Base-by-base conservation (phyloP, 1,140 invertebrate species). In the Anoplolepis gracilipes region DNA sequence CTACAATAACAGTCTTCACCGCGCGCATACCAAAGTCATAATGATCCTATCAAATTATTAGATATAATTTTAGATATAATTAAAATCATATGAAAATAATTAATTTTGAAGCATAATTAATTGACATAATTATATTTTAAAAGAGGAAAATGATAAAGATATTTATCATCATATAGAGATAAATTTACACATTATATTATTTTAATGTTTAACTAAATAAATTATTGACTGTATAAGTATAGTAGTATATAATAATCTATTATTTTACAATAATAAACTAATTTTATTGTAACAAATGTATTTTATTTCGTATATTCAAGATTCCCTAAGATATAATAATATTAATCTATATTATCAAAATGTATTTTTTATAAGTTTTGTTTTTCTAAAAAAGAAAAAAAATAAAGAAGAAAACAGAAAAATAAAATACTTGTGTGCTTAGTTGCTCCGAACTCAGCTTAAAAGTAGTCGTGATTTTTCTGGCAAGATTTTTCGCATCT, bases 401-500 rank as follows among this genome's bases (percentile, higher is more conserved):
- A 65, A n/a, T n/a, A 22, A 0, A 33, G 3, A 10, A 25, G n/a
- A 61, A 30, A 10, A 46, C 10, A 79, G 13, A 42, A 64, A 49
- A 69, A 42, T 7, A 69, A 78, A 19, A 57, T 70, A 94, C 93
- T 91, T 97, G 97, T 10, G 95, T 95, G 16, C 96, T 97, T 19
- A 97, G 92, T 92, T 97, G 97, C 88, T 97, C 97, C 2, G 97
- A 97, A 84, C 97, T 97, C 8, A 97, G 91, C 84, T 96, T 96
- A 92, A 97, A 97, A 2, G 97, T 97, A 1, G 96, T 96, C 1
- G 97, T 97, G 69, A 97, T 97, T 93, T 97, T 97, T 2, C 96
- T 95, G 0, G 97, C 96, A n/a, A 97, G 92, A 2, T 95, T 94
- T 65, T 96, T 95, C 0, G 97, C 97, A 84, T 96, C 95, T 11